Evolutionary conservation across 37 sponge, comb jelly and placozoan genomes (phyloP).

Genomic region (Geodia barretti): DNA sequence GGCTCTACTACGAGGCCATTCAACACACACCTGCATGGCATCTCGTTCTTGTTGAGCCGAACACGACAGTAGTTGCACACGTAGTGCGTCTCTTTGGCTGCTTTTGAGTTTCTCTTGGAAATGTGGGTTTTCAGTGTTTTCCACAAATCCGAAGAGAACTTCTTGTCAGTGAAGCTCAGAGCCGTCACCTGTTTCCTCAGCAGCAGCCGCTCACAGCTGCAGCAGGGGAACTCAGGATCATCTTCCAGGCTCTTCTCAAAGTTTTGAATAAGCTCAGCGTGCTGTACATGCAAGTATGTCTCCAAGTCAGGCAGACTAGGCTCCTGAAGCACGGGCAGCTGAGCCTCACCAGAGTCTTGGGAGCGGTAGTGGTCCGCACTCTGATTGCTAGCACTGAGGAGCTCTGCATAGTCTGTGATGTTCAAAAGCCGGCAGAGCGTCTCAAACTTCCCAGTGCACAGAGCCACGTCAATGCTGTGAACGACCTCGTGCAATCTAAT

Average conservation of each 20-base stretch:
- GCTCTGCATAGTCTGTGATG: constrained; percentile 10
- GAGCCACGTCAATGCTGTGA: constrained; percentile 1
- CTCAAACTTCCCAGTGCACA: neutral
- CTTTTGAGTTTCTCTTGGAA: neutral
- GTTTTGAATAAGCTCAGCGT: constrained; percentile 16
- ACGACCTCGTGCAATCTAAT: neutral
- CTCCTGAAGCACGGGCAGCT: neutral
- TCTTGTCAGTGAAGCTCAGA: constrained; percentile 9
- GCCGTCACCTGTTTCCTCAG: constrained; percentile 16
- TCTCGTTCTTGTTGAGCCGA: constrained; percentile 19
- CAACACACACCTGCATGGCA: constrained; percentile 35
- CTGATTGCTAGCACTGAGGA: neutral
- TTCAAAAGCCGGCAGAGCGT: neutral
- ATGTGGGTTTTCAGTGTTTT: neutral
- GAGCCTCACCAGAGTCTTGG: neutral
- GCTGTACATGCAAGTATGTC: neutral
- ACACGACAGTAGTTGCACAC: constrained; percentile 32
- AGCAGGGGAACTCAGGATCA: constrained; percentile 44
- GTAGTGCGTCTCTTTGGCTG: neutral
- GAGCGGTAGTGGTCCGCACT: too few species aligned
- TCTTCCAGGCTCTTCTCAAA: constrained; percentile 9
- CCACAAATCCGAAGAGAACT: constrained; percentile 20
- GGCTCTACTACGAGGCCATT: constrained; percentile 16
- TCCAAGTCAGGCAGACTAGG: neutral
- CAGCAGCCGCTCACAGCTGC: constrained; percentile 37